phyloP scores from a whole-genome alignment of 2,113 vertebrate species.

The Zapus hudsonius region DNA sequence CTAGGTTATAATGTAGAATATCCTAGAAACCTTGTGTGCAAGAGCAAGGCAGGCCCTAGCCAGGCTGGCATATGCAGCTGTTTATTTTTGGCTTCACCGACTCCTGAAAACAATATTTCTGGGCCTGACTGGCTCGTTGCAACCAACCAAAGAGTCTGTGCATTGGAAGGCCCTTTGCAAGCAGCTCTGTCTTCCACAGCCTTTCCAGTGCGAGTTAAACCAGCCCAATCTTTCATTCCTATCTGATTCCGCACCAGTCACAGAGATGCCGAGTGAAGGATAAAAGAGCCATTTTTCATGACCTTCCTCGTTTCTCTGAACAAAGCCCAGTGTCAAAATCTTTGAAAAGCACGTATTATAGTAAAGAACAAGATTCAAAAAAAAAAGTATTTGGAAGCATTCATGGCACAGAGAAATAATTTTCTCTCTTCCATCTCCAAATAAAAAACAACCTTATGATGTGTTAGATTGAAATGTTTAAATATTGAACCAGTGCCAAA shows the following conservation, averaged over 20 bases:
- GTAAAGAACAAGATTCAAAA: constrained; percentile 48
- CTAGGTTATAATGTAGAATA: not conserved
- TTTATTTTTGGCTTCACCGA: not conserved
- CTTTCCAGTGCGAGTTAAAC: constrained; percentile 5
- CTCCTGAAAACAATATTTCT: not conserved
- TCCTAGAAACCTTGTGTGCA: not conserved
- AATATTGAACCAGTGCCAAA: constrained; percentile 48
- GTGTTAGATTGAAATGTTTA: constrained; percentile 49
- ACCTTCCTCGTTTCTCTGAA: constrained; percentile 61
- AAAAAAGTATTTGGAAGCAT: constrained; percentile 54
- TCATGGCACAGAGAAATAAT: constrained; percentile 60
- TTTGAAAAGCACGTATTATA: constrained; percentile 55
- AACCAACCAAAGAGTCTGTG: not conserved
- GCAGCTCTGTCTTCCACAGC: not conserved
- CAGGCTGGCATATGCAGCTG: not conserved
- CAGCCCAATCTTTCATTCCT: constrained; percentile 54
- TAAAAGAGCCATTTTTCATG: constrained; percentile 51
- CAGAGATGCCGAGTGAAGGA: not conserved
- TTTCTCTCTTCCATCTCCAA: constrained; percentile 53
- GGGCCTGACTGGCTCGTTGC: not conserved
- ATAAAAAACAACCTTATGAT: constrained; percentile 64
- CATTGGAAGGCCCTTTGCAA: not conserved
- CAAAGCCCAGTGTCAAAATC: constrained; percentile 66
- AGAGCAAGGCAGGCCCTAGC: not conserved
- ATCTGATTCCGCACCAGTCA: constrained; percentile 10